Evolutionary conservation across 1,140 invertebrate genomes (phyloP), one percentile per base, ranked within the genome.

Genomic region (Zaprionus camerounensis): DNA sequence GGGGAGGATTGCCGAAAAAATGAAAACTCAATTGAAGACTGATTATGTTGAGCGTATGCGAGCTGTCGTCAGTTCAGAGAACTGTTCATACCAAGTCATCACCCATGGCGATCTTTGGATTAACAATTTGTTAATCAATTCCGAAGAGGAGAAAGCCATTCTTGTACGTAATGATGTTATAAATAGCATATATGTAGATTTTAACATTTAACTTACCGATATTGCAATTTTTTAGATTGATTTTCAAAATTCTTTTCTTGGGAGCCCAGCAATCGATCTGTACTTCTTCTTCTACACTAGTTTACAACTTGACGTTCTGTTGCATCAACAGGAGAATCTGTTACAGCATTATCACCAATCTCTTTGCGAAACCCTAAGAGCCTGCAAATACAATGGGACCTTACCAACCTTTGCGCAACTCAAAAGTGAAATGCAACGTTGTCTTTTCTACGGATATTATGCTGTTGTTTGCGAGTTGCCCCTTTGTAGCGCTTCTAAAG

Each of bases 51-150:
- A 44, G 9, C 67, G 66, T 17, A 75, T 91, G 2, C 12, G 34
- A 15, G 17, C 53, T 44, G 38, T 85, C 5, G 81, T 91, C 6
- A 24, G 76, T 66, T 57, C 81, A 1, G 64, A 72, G 6, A 78
- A 79, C n/a, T 72, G 38, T 22, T 63, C 0, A 12, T 69, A 82
- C 68, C 93, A 94, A 44, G 95, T 95, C 2, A 92, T 95, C 28
- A 94, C 94, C 61, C 95, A 96, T 65, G 95, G 95, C 15, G 95
- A 96, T 84, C 92, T 93, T 5, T 96, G 95, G 95, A 78, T 94
- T 0, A 96, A 95, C 76, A 96, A 96, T 78, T 94, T 95, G 81
- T 80, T 96, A 62, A 95, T 96, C 78, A 72, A 84, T 59, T 91
- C 91, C 17, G 94, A 94, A 51, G 80, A 77, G 67, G 85, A 86